These are phyloP conservation scores for Pantherophis guttatus DNA, from an alignment of 2,113 vertebrate species.

Conservation along the genomic window DNA sequence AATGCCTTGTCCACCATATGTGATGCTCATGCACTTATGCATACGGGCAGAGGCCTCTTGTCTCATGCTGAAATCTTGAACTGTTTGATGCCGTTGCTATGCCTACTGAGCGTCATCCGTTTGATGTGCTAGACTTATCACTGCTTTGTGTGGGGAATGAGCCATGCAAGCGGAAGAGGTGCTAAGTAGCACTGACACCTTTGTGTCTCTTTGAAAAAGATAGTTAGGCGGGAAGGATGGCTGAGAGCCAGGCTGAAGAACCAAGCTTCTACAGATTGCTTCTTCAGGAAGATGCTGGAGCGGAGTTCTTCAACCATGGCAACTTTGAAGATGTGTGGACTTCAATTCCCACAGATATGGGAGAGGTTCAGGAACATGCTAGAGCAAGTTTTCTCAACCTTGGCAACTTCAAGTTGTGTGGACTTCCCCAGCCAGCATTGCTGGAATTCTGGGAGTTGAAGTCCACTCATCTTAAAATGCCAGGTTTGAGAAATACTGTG, in stretches of 20 bases:
- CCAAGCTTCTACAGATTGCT: not conserved
- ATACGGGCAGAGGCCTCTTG: not conserved
- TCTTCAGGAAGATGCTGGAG: not conserved
- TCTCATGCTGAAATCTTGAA: not conserved
- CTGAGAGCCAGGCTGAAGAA: not conserved
- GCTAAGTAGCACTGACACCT: not conserved
- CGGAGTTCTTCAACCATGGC: not conserved
- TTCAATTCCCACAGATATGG: not conserved
- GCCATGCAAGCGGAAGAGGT: not conserved
- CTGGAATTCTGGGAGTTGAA: not conserved
- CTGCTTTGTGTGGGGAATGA: not conserved
- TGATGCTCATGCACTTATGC: not conserved
- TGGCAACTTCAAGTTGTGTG: not conserved
- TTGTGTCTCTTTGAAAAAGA: not conserved
- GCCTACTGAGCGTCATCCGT: not conserved
- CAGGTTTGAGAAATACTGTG: not conserved
- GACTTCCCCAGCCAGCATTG: too few species aligned
- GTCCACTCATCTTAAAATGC: not conserved
- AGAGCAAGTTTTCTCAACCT: not conserved
- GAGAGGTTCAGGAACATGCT: not conserved
- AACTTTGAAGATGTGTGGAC: not conserved
- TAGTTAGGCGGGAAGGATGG: not conserved
- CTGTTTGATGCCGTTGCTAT: not conserved
- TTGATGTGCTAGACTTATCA: constrained; percentile 1
- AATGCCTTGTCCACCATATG: not conserved